Conservation (phyloP, 2,113 vertebrate species). For the Pterocles orientalis region DNA sequence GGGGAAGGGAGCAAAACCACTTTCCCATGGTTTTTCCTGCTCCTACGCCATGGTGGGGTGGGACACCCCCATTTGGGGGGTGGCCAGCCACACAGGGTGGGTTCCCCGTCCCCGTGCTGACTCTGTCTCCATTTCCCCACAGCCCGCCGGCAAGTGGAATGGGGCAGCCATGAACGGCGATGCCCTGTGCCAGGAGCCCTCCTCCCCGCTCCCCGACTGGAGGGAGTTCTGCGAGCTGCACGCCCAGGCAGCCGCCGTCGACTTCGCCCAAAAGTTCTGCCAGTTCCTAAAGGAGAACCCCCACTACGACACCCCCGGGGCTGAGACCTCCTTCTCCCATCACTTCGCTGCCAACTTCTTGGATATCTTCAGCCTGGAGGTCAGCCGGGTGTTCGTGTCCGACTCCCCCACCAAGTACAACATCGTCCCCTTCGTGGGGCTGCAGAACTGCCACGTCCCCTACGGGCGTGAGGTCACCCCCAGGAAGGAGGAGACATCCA, state of each 20-base stretch:
- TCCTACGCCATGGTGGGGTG: accelerated
- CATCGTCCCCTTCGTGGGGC: conserved; percentile 87
- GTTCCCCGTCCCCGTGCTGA: accelerated
- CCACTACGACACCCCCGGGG: conserved; percentile 89
- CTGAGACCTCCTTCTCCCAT: conserved; percentile 90
- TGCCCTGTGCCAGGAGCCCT: conserved; percentile 84
- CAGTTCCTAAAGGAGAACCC: conserved; percentile 93
- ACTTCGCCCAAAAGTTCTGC: conserved; percentile 95
- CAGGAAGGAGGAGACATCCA: conserved; percentile 85
- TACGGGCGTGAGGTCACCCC: conserved; percentile 80
- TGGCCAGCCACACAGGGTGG: accelerated
- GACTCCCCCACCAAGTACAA: conserved; percentile 82
- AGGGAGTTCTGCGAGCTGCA: conserved; percentile 97
- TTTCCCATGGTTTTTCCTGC: not conserved
- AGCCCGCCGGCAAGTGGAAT: conserved; percentile 83
- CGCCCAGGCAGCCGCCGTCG: conserved; percentile 88
- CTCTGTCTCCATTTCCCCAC: conserved; percentile 3
- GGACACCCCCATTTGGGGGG: accelerated
- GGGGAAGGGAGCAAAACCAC: not conserved
- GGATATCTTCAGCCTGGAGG: conserved; percentile 87
- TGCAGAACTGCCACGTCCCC: conserved; percentile 86
- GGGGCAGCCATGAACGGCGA: conserved; percentile 97
- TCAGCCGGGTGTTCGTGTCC: conserved; percentile 85
- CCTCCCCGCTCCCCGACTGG: conserved; percentile 93
- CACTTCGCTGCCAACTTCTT: conserved; percentile 92